Evolutionary conservation across 2,113 vertebrate species (phyloP).

Genomic region (Ameiurus melas): DNA sequence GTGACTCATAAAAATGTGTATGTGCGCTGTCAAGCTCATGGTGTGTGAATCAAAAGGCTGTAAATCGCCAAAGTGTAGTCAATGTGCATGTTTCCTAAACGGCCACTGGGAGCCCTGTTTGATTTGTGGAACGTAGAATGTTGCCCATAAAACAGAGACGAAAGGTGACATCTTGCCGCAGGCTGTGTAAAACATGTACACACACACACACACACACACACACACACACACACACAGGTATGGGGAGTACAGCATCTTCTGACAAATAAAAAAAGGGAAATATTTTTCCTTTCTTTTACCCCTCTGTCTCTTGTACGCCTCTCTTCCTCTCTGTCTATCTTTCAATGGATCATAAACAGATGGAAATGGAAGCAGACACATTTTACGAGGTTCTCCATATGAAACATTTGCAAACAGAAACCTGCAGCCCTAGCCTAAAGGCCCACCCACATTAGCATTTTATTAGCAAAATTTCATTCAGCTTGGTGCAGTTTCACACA

Average conservation of each 20-base stretch:
- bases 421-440: slow-evolving; percentile 15
- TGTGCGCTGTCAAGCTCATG: not conserved
- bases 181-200: not conserved
- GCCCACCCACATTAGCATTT: not conserved
- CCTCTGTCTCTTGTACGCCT: not conserved
- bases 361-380: slow-evolving; percentile 49
- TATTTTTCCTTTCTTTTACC: not conserved
- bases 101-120: not conserved
- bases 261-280: not conserved
- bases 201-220: not conserved
- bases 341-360: slow-evolving; percentile 52
- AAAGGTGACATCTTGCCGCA: not conserved
- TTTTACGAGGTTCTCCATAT: slow-evolving; percentile 45
- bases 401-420: slow-evolving; percentile 45
- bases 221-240: slow-evolving; percentile 1
- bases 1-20: slow-evolving; percentile 21
- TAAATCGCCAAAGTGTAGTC: slow-evolving; percentile 13
- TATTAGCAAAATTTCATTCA: not conserved
- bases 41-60: slow-evolving; percentile 17
- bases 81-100: slow-evolving; percentile 31
- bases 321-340: not conserved
- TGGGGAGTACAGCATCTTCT: not conserved
- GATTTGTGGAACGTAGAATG: slow-evolving; percentile 20
- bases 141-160: slow-evolving; percentile 15
- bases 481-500: not conserved